Conservation (phyloP, 2,797 vertebrate genomes). For the Pipistrellus pipistrellus region DNA sequence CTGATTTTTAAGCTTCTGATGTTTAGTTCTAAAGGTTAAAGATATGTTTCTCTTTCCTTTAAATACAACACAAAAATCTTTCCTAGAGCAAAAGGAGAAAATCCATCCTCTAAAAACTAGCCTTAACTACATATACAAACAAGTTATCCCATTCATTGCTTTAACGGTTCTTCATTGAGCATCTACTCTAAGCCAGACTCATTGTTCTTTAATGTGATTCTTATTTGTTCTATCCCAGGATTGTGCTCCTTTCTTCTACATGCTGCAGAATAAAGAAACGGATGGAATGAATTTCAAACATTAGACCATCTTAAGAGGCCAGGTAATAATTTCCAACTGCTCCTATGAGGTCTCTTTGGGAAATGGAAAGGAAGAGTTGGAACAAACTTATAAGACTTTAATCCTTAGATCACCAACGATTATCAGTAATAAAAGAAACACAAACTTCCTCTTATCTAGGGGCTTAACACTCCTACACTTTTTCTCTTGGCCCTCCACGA, state of each 20-base stretch:
- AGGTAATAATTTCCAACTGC: not conserved
- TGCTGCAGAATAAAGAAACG: not conserved
- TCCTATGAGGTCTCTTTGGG: not conserved
- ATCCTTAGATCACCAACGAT: not conserved
- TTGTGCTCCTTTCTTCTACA: slow-evolving; percentile 6
- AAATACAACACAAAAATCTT: slow-evolving; percentile 25
- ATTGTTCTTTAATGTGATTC: not conserved
- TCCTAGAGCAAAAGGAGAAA: not conserved
- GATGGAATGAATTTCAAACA: not conserved
- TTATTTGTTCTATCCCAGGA: not conserved
- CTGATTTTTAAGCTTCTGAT: not conserved
- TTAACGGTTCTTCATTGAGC: not conserved
- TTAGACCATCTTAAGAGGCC: not conserved
- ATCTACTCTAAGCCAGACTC: not conserved
- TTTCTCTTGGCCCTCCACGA: not conserved
- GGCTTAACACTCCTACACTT: not conserved
- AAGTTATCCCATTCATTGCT: not conserved
- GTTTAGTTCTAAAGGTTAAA: slow-evolving; percentile 2
- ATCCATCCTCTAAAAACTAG: not conserved
- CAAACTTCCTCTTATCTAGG: not conserved
- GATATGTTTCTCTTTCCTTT: slow-evolving; percentile 26
- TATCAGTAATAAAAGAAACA: not conserved
- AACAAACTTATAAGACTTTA: not conserved
- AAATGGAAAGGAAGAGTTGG: not conserved
- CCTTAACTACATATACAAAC: not conserved